Percentiles rank a stretch among this genome's conserved stretches.
Evolutionary conservation across 1,140 invertebrate species (phyloP).

Genomic region (Solenopsis invicta): DNA sequence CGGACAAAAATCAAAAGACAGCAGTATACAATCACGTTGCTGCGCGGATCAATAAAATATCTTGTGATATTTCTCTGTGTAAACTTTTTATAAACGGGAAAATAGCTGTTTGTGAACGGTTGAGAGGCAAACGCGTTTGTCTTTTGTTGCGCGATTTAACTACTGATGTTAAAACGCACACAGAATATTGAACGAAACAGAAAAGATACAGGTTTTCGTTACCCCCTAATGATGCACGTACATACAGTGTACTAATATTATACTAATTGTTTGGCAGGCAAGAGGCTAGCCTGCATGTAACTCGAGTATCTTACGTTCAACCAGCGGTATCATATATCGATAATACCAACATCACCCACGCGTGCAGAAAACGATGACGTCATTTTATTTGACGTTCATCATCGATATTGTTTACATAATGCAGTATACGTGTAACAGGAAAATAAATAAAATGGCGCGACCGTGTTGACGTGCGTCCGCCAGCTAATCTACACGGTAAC

Average conservation of each 20-base stretch:
- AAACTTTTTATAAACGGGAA: constrained; percentile 12
- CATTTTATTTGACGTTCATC: background rate
- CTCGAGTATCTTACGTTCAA: background rate
- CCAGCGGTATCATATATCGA: background rate
- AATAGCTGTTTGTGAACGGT: background rate
- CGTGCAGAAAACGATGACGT: constrained; percentile 23
- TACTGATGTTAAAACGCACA: background rate
- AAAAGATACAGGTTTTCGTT: background rate
- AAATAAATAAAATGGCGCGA: constrained; percentile 34
- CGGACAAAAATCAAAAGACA: background rate
- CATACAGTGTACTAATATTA: background rate
- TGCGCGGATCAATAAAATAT: background rate
- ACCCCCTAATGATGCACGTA: background rate
- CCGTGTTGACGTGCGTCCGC: background rate
- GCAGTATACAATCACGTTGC: background rate
- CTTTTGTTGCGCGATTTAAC: background rate
- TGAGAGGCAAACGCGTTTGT: background rate
- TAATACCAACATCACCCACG: constrained; percentile 13
- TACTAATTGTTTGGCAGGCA: constrained; percentile 9
- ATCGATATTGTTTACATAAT: constrained; percentile 22
- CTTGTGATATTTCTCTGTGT: constrained; percentile 1
- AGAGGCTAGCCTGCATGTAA: background rate
- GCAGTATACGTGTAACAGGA: constrained; percentile 35
- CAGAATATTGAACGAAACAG: constrained; percentile 13
- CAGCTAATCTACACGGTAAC: constrained; percentile 58